Evolutionary conservation across 2,888 invertebrate genomes (phyloP).

Genomic region (Metacarcinus magister): DNA sequence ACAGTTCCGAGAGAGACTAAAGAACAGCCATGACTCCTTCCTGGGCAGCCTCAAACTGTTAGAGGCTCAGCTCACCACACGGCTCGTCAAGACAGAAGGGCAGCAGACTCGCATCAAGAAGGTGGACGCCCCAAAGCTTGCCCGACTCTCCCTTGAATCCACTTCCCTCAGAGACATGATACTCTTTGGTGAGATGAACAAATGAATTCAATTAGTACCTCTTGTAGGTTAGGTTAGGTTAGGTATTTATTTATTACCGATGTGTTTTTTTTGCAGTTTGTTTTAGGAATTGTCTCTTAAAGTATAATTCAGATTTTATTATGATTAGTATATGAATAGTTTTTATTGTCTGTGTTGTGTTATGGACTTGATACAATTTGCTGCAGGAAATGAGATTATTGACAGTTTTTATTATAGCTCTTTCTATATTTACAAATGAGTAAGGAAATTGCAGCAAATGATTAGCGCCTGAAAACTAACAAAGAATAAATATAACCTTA

Average conservation of each 20-base stretch:
- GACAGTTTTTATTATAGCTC: not conserved
- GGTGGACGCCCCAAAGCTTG: conserved; percentile 91
- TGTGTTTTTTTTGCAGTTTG: not conserved
- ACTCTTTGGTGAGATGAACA: conserved; percentile 87
- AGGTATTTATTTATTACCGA: not conserved
- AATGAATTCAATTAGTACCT: not conserved
- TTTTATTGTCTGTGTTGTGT: not conserved
- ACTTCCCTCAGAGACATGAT: conserved; percentile 92
- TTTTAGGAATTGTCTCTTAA: not conserved
- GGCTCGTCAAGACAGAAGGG: conserved; percentile 92
- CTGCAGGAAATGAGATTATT: not conserved
- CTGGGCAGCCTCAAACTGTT: conserved; percentile 88
- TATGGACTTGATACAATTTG: not conserved
- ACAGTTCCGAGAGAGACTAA: conserved; percentile 91
- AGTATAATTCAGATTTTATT: not conserved
- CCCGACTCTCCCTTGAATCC: conserved; percentile 92
- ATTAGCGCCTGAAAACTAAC: not conserved
- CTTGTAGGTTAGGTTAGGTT: not conserved
- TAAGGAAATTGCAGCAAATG: not conserved
- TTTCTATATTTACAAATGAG: not conserved
- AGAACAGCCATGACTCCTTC: conserved; percentile 91
- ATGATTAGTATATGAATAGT: not conserved
- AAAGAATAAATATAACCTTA: not conserved
- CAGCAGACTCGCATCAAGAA: conserved; percentile 91
- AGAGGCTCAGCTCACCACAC: conserved; percentile 89